Evolutionary conservation across 2,797 vertebrate species (phyloP), one percentile per base, ranked within the genome.

Genomic region (Danio albolineatus): DNA sequence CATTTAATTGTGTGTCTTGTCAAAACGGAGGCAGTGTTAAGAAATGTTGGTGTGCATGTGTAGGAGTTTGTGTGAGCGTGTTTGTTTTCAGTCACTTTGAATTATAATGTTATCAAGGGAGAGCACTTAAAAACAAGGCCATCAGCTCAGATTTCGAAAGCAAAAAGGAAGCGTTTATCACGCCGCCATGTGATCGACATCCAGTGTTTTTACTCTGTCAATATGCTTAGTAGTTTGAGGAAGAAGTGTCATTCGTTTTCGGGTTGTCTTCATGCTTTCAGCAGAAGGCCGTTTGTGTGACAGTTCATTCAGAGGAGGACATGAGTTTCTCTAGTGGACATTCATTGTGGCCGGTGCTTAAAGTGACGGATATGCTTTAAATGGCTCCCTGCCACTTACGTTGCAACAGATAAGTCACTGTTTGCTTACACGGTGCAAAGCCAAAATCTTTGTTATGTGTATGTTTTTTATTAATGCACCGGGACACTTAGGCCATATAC

Each of bases 1-100:
- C 17, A 59, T 78, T 70, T 86, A 84, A 88, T 84, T 85, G 54
- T 56, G 56, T 39, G 59, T 21, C 49, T 83, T 51, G 54, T 86
- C 64, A 82, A 87, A 88, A 88, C 70, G 36, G 51, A 66, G 70
- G 39, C 28, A 86, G 57, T 46, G 21, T 76, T 83, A 41, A 53
- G 53, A 57, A 21, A 75, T 83, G 83, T 79, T 64, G 80, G 59
- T 71, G 43, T 17, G 13, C 5, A 10, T 48, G 74, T 43, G 17
- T 38, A 64, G 46, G 69, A 65, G 78, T 78, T n/a, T 73, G 59
- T 19, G 41, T 16, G 48, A 54, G 13, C 21, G 72, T 64, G 57
- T 65, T 67, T 73, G 60, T 44, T 69, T 73, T 53, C 38, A 28
- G 81, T 89, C 53, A 79, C 65, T 82, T 82, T 82, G 51, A 81